Base-by-base conservation (phyloP, 2,888 invertebrate genomes). In the Troides helena region DNA sequence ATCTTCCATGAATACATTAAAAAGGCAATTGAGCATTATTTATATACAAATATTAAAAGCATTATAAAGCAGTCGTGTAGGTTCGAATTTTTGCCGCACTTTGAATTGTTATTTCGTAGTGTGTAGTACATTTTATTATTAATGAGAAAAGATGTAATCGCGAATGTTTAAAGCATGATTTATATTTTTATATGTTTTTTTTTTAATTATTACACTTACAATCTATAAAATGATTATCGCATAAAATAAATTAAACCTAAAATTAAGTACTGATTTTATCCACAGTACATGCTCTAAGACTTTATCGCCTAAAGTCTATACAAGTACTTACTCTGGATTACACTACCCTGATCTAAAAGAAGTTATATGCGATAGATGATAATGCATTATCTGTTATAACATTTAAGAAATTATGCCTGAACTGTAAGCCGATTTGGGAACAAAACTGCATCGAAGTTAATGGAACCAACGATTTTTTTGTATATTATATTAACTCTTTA, bases 291-390 rank as follows among this genome's bases (percentile, higher is more conserved):
- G 68, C 68, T 25, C 80, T 80, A 82, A 89, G 92, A 90, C 92
- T 92, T 92, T 92, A 90, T 83, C 80, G 81, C 81, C 84, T 90
- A 92, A 92, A 92, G 92, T 81, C 92, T 84, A 85, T 84, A 91
- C 92, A 90, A 90, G 90, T 92, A 92, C 92, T 82, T 80, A 74
- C 80, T 74, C 77, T 80, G 75, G 75, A 75, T 78, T 81, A 82
- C 79, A 78, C 72, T 75, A 72, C 79, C 79, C 76, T 74, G 76
- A 75, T 77, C 77, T 79, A 75, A 68, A 74, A 71, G 57, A 53
- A 62, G 63, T 71, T 46, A 66, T 68, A 17, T 39, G 50, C 59
- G 43, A 18, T 65, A 43, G 74, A 72, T 69, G 58, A 66, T 56
- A 68, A 67, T 72, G 14, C 23, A 63, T 56, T 59, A 56, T 39